Evolutionary conservation across 2,113 vertebrate species (phyloP).

Genomic region (Gavia stellata): DNA sequence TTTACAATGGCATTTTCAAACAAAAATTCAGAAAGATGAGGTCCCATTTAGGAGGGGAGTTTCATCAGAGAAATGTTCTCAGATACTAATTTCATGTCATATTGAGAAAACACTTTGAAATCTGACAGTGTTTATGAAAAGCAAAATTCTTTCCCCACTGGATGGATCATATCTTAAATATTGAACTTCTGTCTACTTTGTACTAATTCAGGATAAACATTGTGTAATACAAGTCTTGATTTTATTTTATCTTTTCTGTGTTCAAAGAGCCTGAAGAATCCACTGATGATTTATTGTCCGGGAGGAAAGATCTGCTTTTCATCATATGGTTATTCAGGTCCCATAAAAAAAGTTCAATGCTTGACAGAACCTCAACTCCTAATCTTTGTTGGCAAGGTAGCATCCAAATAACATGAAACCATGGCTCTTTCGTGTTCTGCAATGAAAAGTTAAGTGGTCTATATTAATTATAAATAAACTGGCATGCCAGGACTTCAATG

Average conservation of each 20-base stretch:
- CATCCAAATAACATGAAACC: not conserved
- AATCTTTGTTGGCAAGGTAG: not conserved
- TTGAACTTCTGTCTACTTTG: constrained; percentile 15
- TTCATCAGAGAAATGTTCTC: not conserved
- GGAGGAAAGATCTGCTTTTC: constrained; percentile 27
- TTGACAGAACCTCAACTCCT: not conserved
- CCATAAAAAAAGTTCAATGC: not conserved
- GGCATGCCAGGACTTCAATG: not conserved
- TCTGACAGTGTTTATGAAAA: constrained; percentile 41
- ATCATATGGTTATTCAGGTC: not conserved
- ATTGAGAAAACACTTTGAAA: constrained; percentile 45
- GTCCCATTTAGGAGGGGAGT: not conserved
- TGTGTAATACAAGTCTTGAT: not conserved
- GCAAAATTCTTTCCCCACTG: constrained; percentile 15
- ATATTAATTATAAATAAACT: constrained; percentile 36
- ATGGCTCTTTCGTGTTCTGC: not conserved
- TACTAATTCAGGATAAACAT: constrained; percentile 5
- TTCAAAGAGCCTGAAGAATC: not conserved
- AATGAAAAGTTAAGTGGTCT: not conserved
- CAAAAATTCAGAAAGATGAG: constrained; percentile 18
- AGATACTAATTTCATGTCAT: not conserved
- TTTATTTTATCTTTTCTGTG: not conserved
- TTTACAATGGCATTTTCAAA: constrained; percentile 26
- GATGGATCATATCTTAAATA: constrained; percentile 36
- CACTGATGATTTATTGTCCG: constrained; percentile 1